phyloP scores from a whole-genome alignment of 2,888 invertebrate species.

The Phasia obesa region DNA sequence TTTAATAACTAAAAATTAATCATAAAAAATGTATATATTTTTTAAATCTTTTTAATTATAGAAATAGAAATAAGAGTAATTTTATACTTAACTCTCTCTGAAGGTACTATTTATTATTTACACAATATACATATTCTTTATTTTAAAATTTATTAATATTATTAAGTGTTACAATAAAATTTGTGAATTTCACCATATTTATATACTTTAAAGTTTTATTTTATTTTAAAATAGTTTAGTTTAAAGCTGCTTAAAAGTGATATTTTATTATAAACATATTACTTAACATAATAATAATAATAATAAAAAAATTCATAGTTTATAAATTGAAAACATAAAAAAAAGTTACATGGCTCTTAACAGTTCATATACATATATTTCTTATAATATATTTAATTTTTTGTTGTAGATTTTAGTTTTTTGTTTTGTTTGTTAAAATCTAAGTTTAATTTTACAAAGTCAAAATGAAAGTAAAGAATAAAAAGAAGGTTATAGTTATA shows the following conservation, averaged over 20 bases:
- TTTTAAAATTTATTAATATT: slow-evolving; percentile 49
- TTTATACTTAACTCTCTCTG: slow-evolving; percentile 60
- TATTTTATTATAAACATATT: slow-evolving; percentile 16
- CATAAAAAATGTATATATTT: slow-evolving; percentile 9
- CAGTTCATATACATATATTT: slow-evolving; percentile 10
- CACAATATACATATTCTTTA: slow-evolving; percentile 59
- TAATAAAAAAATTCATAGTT: slow-evolving; percentile 2
- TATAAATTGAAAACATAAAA: slow-evolving; percentile 21
- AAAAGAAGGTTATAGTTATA: not conserved
- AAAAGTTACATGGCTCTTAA: slow-evolving; percentile 24
- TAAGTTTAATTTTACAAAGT: slow-evolving; percentile 27
- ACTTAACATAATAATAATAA: slow-evolving; percentile 6
- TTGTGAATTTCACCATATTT: not conserved
- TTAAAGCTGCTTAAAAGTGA: slow-evolving; percentile 3
- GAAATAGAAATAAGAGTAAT: slow-evolving; percentile 19
- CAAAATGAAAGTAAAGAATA: not conserved
- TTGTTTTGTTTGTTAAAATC: slow-evolving; percentile 13
- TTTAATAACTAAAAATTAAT: slow-evolving; percentile 15
- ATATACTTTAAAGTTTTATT: slow-evolving; percentile 2
- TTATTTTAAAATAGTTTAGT: slow-evolving; percentile 1
- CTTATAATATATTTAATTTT: not conserved
- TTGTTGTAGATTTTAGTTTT: no score
- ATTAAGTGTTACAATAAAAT: slow-evolving; percentile 41
- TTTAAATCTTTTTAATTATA: not conserved
- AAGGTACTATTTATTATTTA: slow-evolving; percentile 38